A percentile compares a stretch with the other conserved stretches of the same genome.
Evolutionary conservation across 2,113 vertebrate species (phyloP).

Genomic region (Acrocephalus kingi): DNA sequence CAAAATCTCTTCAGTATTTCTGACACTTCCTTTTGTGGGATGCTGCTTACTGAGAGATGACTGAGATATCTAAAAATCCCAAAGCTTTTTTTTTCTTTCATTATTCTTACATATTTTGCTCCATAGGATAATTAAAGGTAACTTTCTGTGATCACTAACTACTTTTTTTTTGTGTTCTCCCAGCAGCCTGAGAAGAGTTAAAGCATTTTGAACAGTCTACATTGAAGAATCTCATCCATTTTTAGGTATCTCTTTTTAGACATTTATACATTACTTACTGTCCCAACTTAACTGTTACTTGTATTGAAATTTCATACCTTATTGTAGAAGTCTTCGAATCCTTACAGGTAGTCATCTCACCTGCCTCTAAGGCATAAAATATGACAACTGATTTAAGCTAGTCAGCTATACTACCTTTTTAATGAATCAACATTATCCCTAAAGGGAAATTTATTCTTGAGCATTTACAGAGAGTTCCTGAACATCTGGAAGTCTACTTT

Average conservation of each 20-base stretch:
- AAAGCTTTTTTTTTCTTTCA: neutral
- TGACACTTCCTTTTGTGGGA: neutral
- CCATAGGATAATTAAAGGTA: neutral
- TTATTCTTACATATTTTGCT: neutral
- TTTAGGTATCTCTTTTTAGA: neutral
- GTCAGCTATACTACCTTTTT: neutral
- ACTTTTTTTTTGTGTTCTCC: neutral
- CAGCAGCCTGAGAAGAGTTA: neutral
- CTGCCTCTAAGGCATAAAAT: neutral
- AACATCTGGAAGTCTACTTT: neutral
- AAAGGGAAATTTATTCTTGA: neutral
- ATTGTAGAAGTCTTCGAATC: neutral
- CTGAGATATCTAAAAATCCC: neutral
- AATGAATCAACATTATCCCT: fast-evolving
- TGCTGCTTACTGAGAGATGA: neutral
- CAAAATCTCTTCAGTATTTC: neutral
- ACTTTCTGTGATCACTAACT: neutral
- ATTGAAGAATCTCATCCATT: neutral
- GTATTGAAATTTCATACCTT: neutral
- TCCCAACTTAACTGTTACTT: neutral
- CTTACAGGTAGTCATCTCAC: neutral
- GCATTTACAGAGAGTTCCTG: neutral
- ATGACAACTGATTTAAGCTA: neutral
- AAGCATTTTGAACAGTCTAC: neutral
- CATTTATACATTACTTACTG: neutral